These are phyloP conservation scores for Brachionus rotundiformis DNA, from an alignment of 1,140 invertebrate genomes.

Conservation along the genomic window DNA sequence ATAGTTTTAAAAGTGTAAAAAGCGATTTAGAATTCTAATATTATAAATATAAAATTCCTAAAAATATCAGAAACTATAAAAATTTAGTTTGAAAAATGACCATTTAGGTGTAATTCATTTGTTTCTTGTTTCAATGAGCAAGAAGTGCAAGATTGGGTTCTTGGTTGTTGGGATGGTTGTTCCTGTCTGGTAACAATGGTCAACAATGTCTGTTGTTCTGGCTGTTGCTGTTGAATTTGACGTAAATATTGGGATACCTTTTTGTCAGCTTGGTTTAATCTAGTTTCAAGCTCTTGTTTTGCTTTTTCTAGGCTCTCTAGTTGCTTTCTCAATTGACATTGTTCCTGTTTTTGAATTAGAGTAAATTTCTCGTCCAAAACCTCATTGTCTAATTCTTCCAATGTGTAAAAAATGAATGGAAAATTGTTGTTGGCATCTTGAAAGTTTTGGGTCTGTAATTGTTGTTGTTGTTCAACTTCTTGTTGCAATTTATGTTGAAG, in stretches of 20 bases:
- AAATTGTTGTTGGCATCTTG: conserved; percentile 11
- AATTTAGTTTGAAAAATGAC: conserved; percentile 27
- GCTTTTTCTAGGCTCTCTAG: not conserved
- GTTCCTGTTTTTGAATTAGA: not conserved
- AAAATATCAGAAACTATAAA: not conserved
- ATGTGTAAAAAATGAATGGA: conserved; percentile 7
- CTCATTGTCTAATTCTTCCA: conserved; percentile 33
- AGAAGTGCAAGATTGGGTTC: not conserved
- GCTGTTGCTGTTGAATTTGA: conserved; percentile 40
- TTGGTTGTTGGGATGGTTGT: not conserved
- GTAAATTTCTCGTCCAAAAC: conserved; percentile 15
- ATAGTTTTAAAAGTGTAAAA: not conserved
- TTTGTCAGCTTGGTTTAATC: not conserved
- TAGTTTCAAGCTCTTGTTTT: conserved; percentile 10
- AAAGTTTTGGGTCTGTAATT: not conserved
- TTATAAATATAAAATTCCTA: not conserved
- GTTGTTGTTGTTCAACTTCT: conserved; percentile 5
- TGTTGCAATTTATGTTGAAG: not conserved
- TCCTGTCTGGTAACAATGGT: not conserved
- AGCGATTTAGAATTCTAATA: not conserved
- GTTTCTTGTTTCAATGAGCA: conserved; percentile 11
- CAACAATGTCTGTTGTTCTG: not conserved
- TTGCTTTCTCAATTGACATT: not conserved
- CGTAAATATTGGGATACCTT: not conserved
- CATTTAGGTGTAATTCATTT: not conserved